Percentiles rank a stretch among this genome's conserved stretches.
Evolutionary conservation across 1,140 invertebrate species (phyloP).

Genomic region (Bathynomus jamesi): DNA sequence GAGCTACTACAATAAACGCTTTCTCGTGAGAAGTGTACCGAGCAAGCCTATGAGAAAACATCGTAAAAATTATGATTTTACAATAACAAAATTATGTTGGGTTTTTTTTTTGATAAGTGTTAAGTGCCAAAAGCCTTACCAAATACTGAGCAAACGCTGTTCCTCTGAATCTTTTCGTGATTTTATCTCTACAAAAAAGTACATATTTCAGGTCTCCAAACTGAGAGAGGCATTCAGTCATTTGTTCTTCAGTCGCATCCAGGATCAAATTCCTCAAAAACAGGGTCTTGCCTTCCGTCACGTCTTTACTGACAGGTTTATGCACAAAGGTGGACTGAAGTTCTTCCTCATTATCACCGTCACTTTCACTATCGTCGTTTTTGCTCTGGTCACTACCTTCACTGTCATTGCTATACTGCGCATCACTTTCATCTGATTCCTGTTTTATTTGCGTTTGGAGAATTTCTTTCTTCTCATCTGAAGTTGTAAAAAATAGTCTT

Average conservation of each 20-base stretch:
- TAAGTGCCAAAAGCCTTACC: too few species aligned
- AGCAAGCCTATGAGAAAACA: too few species aligned
- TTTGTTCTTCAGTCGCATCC: constrained; percentile 63
- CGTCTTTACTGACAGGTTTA: constrained; percentile 42
- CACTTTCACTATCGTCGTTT: constrained; percentile 34
- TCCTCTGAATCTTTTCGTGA: constrained; percentile 85
- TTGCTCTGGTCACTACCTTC: constrained; percentile 41
- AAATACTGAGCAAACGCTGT: constrained; percentile 82
- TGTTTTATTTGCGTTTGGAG: too few species aligned
- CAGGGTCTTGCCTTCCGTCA: constrained; percentile 74
- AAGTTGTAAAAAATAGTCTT: too few species aligned
- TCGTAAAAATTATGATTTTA: too few species aligned
- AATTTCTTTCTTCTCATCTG: too few species aligned
- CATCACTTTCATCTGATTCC: constrained; percentile 2
- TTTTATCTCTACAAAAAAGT: constrained; percentile 69
- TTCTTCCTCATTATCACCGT: too few species aligned
- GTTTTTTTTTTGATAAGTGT: too few species aligned
- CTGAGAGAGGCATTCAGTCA: constrained; percentile 58
- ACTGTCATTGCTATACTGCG: constrained; percentile 37
- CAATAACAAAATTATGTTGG: too few species aligned
- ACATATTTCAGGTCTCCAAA: constrained; percentile 78
- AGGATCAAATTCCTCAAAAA: constrained; percentile 89
- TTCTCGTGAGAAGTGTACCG: too few species aligned
- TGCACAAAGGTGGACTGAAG: too few species aligned
- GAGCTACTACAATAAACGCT: too few species aligned